Evolutionary conservation across 2,113 vertebrate genomes (phyloP).

Genomic region (Plotosus lineatus): DNA sequence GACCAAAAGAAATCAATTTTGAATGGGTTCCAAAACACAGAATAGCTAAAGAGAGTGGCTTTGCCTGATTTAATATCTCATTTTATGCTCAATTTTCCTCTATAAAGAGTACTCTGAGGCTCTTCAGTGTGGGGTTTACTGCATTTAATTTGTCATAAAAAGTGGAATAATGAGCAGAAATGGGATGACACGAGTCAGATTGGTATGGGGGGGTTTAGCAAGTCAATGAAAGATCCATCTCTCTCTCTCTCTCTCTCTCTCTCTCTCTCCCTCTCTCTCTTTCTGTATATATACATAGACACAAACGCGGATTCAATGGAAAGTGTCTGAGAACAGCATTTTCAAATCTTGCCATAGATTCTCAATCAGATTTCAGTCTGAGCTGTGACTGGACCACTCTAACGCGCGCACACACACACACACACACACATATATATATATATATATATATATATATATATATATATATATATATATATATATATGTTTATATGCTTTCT

Average conservation of each 20-base stretch:
- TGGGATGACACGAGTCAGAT: conserved; percentile 13
- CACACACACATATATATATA: too few species aligned
- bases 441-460: too few species aligned
- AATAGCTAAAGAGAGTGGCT: conserved; percentile 39
- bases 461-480: too few species aligned
- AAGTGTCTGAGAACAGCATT: too few species aligned
- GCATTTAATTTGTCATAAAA: conserved; percentile 33
- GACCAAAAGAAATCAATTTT: conserved; percentile 62
- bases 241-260: not conserved
- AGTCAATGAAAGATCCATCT: conserved; percentile 12
- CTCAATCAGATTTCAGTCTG: too few species aligned
- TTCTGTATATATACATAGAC: too few species aligned
- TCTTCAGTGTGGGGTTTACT: not conserved
- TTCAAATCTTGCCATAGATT: too few species aligned
- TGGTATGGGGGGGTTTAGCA: not conserved
- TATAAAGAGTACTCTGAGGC: conserved; percentile 20
- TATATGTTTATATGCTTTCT: too few species aligned
- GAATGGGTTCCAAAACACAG: conserved; percentile 50
- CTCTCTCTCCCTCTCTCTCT: not conserved
- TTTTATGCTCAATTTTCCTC: conserved; percentile 50
- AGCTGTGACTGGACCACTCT: too few species aligned
- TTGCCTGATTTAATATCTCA: conserved; percentile 56
- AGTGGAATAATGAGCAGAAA: conserved; percentile 37
- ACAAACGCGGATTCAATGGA: too few species aligned
- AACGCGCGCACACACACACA: too few species aligned